A percentile compares a stretch with the other conserved stretches of the same genome.
These are phyloP conservation scores for Vulpes ferrilata DNA, from an alignment of 2,113 vertebrate genomes.

Conservation along the genomic window DNA sequence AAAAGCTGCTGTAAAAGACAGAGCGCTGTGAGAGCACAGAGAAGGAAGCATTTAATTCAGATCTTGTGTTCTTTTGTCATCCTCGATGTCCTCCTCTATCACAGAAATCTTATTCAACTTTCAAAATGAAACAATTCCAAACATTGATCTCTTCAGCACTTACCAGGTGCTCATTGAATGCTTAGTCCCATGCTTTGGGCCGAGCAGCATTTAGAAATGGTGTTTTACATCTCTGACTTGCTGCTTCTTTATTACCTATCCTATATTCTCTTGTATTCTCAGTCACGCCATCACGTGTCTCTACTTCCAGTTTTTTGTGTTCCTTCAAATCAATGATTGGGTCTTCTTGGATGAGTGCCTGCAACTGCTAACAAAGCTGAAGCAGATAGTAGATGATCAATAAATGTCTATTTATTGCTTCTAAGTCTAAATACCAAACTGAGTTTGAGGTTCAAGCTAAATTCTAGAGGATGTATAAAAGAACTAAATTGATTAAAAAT, in stretches of 20 bases:
- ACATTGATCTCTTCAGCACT: not conserved
- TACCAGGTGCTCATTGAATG: fast-evolving
- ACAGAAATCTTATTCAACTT: not conserved
- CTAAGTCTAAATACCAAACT: conserved; percentile 29
- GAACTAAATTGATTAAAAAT: conserved; percentile 27
- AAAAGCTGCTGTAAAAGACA: not conserved
- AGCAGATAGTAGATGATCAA: conserved; percentile 3
- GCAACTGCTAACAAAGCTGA: not conserved
- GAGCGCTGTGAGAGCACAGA: not conserved
- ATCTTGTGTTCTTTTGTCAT: not conserved
- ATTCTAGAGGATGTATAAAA: not conserved
- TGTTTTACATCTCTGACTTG: not conserved
- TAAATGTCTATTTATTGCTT: conserved; percentile 12
- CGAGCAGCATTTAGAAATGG: not conserved
- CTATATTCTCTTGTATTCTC: not conserved
- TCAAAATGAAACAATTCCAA: not conserved
- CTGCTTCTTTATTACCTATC: not conserved
- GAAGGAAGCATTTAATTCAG: not conserved
- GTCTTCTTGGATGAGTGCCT: not conserved
- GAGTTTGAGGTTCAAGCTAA: conserved; percentile 57
- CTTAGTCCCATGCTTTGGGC: no score
- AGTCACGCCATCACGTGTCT: not conserved
- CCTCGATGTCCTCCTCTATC: not conserved
- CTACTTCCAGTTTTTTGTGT: not conserved
- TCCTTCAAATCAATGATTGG: not conserved